Evolutionary conservation across 2,888 invertebrate species (phyloP).

Genomic region (Tetranychus truncatus): DNA sequence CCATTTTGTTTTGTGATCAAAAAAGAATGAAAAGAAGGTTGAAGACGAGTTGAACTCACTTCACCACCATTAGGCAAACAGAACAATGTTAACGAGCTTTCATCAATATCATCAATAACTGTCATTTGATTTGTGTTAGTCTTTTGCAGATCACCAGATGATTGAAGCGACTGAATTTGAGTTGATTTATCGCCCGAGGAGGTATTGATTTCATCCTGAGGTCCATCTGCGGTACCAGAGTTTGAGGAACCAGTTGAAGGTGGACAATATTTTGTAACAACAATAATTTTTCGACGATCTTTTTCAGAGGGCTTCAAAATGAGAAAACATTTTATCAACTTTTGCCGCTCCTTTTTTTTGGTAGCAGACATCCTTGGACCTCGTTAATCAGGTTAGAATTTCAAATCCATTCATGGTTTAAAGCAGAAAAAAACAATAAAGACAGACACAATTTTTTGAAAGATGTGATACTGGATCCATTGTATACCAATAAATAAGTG

Average conservation of each 20-base stretch:
- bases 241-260: not conserved
- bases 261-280: conserved; percentile 5
- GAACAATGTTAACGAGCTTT: conserved; percentile 19
- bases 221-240: not conserved
- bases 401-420: not conserved
- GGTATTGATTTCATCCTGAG: not conserved
- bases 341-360: conserved; percentile 8
- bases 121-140: not conserved
- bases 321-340: conserved; percentile 13
- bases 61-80: conserved; percentile 19
- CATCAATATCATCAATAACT: conserved; percentile 18
- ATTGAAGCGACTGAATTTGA: not conserved
- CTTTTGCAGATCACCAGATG: not conserved
- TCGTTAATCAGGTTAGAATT: not conserved
- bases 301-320: conserved; percentile 6
- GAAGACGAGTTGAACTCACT: conserved; percentile 33
- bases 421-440: not conserved
- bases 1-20: conserved; percentile 94
- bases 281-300: not conserved
- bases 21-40: conserved; percentile 84
- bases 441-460: no score
- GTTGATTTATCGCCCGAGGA: not conserved
- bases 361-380: not conserved
- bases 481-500: no score
- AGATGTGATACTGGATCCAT: no score